Base-by-base conservation (phyloP, 2,113 vertebrate species). In the Gila orcuttii region DNA sequence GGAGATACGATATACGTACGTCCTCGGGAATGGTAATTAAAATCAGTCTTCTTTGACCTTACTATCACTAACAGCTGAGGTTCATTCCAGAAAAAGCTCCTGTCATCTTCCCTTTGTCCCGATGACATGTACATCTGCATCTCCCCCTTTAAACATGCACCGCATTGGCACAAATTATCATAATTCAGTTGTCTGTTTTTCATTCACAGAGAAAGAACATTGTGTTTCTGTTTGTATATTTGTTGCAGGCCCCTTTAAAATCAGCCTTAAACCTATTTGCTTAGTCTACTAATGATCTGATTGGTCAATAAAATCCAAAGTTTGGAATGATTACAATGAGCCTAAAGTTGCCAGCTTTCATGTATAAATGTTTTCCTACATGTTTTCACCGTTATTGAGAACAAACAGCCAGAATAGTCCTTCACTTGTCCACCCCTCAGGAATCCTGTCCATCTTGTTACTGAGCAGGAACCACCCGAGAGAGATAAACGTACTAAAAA, bases 91-190 rank as follows among this genome's bases (percentile, higher is more conserved):
- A 85, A 74, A 64, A 60, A 45, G 10, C 78, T 84, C 69, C 81
- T 83, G 76, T 84, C 82, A 69, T 69, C 75, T 84, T 77, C 86
- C 74, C 73, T 75, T 82, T 87, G 84, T 69, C 62, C 28, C 25
- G 57, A 13, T 84, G 82, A 73, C 75, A 82, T 59, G 60, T 83
- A 82, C 59, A 82, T 83, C 64, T 73, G 68, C n/a, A 82, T 75
- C 75, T 60, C 25, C 78, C 82, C 57, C 74, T 66, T 36, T 33
- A 77, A 84, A 84, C 71, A 45, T 73, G 36, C 60, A 36, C 23
- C 74, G 79, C 84, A 71, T 33, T 50, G 23, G 19, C 69, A 42
- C 31, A 52, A 7, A 64, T 84, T 8, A 75, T 45, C 68, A 76
- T 45, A 47, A 21, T 60, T 60, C 21, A 45, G 25, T 2, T 42